Conservation (phyloP, 2,888 invertebrate genomes). For the Machimus rusticus region DNA sequence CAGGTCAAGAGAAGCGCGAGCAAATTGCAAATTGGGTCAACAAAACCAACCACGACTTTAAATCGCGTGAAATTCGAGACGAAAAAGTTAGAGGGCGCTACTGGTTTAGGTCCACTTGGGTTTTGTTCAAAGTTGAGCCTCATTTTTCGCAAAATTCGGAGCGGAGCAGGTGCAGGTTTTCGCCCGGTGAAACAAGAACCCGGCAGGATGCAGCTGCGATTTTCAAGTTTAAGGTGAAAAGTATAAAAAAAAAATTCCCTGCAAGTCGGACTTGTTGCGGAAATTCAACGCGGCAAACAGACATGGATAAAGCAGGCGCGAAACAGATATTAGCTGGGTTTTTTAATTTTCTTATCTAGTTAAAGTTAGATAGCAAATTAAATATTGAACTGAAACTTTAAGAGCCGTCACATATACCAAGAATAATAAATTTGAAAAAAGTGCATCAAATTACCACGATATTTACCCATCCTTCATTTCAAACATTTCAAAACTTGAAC, state of each 20-base stretch:
- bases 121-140: not conserved
- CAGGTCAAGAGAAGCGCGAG: not conserved
- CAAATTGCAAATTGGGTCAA: not conserved
- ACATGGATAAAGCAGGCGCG: no score
- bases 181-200: not conserved
- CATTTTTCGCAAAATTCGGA: not conserved
- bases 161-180: not conserved
- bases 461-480: no score
- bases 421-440: no score
- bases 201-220: conserved; percentile 18
- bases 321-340: no score
- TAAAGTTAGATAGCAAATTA: no score
- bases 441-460: no score
- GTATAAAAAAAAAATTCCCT: no score
- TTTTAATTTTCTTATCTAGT: no score
- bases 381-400: no score
- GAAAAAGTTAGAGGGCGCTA: not conserved
- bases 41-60: not conserved
- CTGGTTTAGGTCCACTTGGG: not conserved
- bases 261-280: not conserved
- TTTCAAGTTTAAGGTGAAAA: conserved; percentile 6
- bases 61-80: conserved; percentile 17
- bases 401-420: no score
- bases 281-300: not conserved
- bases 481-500: no score